These are phyloP conservation scores for Apogon talboti DNA, from an alignment of 2,797 vertebrate species.

Conservation along the genomic window DNA sequence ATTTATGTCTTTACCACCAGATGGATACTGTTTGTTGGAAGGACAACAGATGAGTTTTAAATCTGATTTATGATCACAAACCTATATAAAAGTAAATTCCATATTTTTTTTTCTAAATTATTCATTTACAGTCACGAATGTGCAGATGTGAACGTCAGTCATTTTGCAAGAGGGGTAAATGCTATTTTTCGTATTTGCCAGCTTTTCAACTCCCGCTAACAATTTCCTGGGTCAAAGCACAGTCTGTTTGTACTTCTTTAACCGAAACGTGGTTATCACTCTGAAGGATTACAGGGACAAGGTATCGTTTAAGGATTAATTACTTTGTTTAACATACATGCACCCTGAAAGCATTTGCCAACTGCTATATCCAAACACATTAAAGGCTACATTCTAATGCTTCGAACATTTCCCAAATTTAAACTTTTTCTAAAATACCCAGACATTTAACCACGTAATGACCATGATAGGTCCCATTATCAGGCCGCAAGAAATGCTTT, in stretches of 20 bases:
- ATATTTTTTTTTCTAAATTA: background rate
- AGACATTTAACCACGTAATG: constrained; percentile 87
- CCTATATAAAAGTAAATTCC: background rate
- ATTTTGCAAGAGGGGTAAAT: constrained; percentile 10
- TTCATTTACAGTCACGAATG: background rate
- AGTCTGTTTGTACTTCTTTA: constrained; percentile 50
- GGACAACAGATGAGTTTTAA: constrained; percentile 5
- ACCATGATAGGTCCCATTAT: constrained; percentile 82
- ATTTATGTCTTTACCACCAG: constrained; percentile 8
- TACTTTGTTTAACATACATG: constrained; percentile 71
- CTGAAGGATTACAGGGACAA: constrained; percentile 41
- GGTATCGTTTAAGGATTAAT: constrained; percentile 73
- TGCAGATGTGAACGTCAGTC: constrained; percentile 30
- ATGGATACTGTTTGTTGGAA: constrained; percentile 2
- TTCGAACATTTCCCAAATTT: constrained; percentile 75
- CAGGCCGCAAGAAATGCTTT: constrained; percentile 84
- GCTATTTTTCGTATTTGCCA: constrained; percentile 44
- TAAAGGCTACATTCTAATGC: constrained; percentile 66
- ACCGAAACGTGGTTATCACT: constrained; percentile 54
- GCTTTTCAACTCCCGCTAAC: constrained; percentile 59
- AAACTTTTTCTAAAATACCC: constrained; percentile 75
- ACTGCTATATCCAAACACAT: constrained; percentile 73
- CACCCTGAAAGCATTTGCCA: constrained; percentile 71
- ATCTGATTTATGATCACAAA: too few relatives aligned
- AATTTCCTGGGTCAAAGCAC: constrained; percentile 70